Conservation (phyloP, 2,888 invertebrate species). For the Pachymerium ferrugineum region DNA sequence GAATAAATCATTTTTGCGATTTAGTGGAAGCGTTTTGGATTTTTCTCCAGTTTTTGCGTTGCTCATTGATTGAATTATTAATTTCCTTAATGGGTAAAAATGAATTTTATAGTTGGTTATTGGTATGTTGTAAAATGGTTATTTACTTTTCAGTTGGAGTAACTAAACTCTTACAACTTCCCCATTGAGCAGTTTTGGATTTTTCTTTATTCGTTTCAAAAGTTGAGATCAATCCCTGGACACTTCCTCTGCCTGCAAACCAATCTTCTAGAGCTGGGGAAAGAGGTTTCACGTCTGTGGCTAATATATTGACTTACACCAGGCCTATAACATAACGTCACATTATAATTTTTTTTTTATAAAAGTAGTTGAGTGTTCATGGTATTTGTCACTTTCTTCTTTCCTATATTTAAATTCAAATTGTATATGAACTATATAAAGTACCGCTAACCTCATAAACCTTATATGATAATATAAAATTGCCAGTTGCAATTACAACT, state of each 20-base stretch:
- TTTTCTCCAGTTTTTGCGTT: background rate
- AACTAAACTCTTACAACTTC: background rate
- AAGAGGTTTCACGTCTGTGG: background rate
- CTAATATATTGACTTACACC: too few species aligned
- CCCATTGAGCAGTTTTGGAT: background rate
- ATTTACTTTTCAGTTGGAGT: background rate
- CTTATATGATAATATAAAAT: too few species aligned
- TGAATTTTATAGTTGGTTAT: too few species aligned
- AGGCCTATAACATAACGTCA: too few species aligned
- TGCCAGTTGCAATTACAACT: too few species aligned
- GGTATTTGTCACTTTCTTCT: too few species aligned
- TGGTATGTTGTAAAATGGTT: background rate
- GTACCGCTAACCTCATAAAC: too few species aligned
- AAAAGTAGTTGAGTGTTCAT: too few species aligned
- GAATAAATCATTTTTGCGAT: background rate
- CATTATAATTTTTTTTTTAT: too few species aligned
- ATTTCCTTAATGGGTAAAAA: background rate
- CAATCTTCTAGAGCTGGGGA: background rate
- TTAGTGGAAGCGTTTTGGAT: background rate
- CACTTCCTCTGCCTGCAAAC: conserved; percentile 17
- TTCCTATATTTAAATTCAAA: too few species aligned
- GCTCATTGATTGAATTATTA: background rate
- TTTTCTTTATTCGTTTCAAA: background rate
- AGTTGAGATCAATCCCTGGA: background rate
- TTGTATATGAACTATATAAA: too few species aligned